Percentiles rank a stretch among this genome's conserved stretches.
These are phyloP conservation scores for Lasioglossum lativentre DNA, from an alignment of 2,888 invertebrate genomes.

Conservation along the genomic window DNA sequence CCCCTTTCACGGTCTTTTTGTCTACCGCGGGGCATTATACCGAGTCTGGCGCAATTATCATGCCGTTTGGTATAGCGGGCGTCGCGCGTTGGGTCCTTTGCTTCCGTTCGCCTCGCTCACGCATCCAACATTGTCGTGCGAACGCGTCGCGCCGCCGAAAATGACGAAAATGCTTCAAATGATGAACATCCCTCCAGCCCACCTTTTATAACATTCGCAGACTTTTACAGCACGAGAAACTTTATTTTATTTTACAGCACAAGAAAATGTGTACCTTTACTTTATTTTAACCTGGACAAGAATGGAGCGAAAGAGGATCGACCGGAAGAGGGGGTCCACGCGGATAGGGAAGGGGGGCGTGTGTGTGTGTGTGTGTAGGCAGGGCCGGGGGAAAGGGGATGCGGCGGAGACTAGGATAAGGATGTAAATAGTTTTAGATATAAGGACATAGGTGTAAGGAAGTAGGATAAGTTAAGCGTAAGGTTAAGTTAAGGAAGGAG, in stretches of 20 bases:
- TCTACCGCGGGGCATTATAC: not conserved
- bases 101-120: not conserved
- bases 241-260: not conserved
- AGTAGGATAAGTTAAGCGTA: no score
- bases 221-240: not conserved
- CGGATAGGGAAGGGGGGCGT: no score
- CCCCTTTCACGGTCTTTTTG: conserved; percentile 25
- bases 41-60: conserved; percentile 12
- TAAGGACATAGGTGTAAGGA: no score
- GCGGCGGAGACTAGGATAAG: no score
- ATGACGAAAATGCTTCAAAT: not conserved
- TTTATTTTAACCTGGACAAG: no score
- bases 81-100: not conserved
- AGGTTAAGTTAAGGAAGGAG: no score
- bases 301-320: no score
- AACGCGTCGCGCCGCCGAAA: not conserved
- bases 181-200: not conserved
- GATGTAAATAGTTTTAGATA: no score
- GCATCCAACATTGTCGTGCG: conserved; percentile 47
- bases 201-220: not conserved
- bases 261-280: not conserved
- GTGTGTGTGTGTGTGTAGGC: no score
- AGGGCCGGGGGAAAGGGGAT: no score
- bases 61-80: not conserved
- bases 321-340: no score